A percentile compares a stretch with the other conserved stretches of the same genome.
Conservation (phyloP, 2,113 vertebrate genomes). For the Neolamprologus cancellatus region DNA sequence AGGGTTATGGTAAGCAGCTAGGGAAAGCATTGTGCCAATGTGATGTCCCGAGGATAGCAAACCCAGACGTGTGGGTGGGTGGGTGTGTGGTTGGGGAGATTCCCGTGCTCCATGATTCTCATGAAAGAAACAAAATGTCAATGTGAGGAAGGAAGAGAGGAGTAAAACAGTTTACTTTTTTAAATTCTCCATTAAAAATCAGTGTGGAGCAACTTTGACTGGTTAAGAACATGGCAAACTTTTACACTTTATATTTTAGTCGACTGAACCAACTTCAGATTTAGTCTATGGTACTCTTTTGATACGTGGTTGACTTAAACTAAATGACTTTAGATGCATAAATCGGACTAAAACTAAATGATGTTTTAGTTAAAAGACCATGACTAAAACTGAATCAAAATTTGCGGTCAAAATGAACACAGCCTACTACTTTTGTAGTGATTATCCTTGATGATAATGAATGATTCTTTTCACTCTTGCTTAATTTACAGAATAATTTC, state of each 20-base stretch:
- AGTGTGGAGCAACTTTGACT: not conserved
- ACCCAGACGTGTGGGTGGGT: not conserved
- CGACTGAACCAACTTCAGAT: not conserved
- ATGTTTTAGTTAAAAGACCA: not conserved
- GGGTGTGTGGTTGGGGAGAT: not conserved
- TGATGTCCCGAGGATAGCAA: not conserved
- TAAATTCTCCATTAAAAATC: not conserved
- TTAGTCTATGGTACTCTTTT: not conserved
- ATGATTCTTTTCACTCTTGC: not conserved
- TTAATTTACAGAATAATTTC: not conserved
- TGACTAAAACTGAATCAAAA: not conserved
- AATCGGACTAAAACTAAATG: not conserved
- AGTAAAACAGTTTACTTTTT: not conserved
- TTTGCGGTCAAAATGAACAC: not conserved
- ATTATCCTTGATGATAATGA: not conserved
- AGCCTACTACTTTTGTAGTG: not conserved
- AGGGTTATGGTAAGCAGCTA: not conserved
- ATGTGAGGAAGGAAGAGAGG: not conserved
- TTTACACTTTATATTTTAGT: not conserved
- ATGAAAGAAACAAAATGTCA: not conserved
- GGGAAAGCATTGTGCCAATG: not conserved
- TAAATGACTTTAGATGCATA: not conserved
- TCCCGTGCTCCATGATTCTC: not conserved
- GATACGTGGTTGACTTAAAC: not conserved
- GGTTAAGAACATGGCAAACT: not conserved